Conservation (phyloP, 92 coral and sea anemone genomes). For the Palythoa grandis region DNA sequence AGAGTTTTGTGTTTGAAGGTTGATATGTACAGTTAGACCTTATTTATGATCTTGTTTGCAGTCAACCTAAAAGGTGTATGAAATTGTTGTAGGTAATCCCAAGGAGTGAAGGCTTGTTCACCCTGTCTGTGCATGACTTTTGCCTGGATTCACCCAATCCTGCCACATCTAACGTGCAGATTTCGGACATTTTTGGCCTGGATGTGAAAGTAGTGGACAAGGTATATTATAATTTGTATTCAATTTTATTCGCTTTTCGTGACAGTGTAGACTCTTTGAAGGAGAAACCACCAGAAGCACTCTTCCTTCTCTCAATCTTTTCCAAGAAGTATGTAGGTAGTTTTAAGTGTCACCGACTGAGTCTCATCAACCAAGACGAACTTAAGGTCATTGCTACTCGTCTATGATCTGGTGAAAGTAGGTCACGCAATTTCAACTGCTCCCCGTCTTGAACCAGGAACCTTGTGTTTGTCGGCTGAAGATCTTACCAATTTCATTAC, state of each 20-base stretch:
- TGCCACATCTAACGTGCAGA: conserved; percentile 79
- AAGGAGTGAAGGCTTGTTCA: conserved; percentile 77
- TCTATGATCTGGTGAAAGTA: no score
- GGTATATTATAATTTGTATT: conserved; percentile 49
- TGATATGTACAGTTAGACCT: not conserved
- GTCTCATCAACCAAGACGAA: no score
- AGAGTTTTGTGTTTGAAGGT: no score
- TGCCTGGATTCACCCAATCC: conserved; percentile 96
- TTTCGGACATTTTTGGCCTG: conserved; percentile 90
- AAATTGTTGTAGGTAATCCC: conserved; percentile 73
- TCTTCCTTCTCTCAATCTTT: no score
- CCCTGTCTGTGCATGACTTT: conserved; percentile 82
- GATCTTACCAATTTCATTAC: not conserved
- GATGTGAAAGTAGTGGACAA: conserved; percentile 86
- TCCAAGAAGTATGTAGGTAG: no score
- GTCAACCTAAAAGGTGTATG: not conserved
- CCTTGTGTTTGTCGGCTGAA: no score
- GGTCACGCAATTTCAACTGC: no score
- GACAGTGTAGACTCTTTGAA: no score
- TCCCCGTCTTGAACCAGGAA: not conserved
- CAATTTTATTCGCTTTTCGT: not conserved
- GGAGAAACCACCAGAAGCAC: no score
- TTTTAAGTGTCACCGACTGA: no score
- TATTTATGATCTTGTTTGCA: not conserved
- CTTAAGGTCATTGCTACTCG: no score